phyloP scores from a whole-genome alignment of 2,888 invertebrate species.

The Bellardia bayeri region DNA sequence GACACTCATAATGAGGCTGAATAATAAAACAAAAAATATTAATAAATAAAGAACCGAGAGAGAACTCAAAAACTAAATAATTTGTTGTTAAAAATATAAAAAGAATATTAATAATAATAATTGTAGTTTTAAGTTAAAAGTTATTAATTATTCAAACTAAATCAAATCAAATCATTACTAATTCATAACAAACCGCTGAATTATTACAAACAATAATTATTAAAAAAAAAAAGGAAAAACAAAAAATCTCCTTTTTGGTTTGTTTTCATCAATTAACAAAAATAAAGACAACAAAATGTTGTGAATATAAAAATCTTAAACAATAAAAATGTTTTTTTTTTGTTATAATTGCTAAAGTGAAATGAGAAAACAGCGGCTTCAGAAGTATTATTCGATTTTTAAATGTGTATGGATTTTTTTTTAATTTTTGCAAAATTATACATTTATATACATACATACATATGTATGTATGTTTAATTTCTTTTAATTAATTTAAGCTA shows the following conservation, averaged over 20 bases:
- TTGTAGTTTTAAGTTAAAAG: constrained; percentile 28
- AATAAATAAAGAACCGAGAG: constrained; percentile 70
- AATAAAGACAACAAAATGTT: not conserved
- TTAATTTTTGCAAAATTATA: not conserved
- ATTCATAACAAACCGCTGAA: constrained; percentile 52
- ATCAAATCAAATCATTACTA: constrained; percentile 13
- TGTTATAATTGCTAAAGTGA: not conserved
- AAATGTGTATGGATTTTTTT: constrained; percentile 33
- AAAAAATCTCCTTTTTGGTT: constrained; percentile 4
- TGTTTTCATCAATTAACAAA: not conserved
- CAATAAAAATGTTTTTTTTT: not conserved
- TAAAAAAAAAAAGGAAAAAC: not conserved
- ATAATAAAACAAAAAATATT: constrained; percentile 64
- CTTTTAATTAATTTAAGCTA: constrained; percentile 20
- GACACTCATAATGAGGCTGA: no score
- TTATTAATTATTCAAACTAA: constrained; percentile 45
- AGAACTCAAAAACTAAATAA: constrained; percentile 30
- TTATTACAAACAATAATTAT: constrained; percentile 11
- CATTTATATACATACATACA: no score
- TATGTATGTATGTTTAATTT: constrained; percentile 9
- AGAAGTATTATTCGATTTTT: constrained; percentile 21
- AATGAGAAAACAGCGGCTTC: constrained; percentile 54
- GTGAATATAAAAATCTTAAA: not conserved
- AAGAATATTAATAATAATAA: constrained; percentile 3
- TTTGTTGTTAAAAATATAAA: constrained; percentile 60